These are phyloP conservation scores for Acanthurus tractus DNA, from an alignment of 2,797 vertebrate genomes.

Conservation along the genomic window DNA sequence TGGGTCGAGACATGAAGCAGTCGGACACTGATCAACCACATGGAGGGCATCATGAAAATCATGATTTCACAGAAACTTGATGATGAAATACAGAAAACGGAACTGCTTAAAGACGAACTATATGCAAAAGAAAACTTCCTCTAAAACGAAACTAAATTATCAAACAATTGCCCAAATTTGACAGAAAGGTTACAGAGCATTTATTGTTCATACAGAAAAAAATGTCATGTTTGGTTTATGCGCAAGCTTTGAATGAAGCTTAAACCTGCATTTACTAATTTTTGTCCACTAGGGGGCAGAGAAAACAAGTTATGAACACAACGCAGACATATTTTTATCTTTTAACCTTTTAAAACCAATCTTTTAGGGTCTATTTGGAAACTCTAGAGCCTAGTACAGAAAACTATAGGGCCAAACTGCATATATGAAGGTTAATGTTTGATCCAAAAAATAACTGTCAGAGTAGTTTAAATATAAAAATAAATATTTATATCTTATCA, in stretches of 20 bases:
- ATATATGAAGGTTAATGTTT: too few species aligned
- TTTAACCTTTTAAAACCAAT: too few species aligned
- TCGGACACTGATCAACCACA: slow-evolving; percentile 1
- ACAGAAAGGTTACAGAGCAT: not conserved
- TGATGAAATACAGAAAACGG: not conserved
- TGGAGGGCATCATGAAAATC: not conserved
- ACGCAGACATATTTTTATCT: not conserved
- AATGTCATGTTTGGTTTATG: too few species aligned
- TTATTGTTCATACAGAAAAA: not conserved
- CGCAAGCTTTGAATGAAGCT: not conserved
- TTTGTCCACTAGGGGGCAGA: not conserved
- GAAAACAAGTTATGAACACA: not conserved
- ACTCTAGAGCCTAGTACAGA: too few species aligned
- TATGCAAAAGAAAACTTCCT: not conserved
- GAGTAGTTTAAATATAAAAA: too few species aligned
- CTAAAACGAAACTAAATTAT: not conserved
- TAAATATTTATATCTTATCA: too few species aligned
- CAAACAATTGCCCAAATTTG: not conserved
- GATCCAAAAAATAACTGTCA: too few species aligned
- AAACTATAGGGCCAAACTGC: too few species aligned
- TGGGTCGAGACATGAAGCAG: not conserved
- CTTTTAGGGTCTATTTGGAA: too few species aligned
- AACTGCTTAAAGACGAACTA: not conserved
- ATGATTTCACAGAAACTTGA: not conserved
- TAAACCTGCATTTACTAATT: not conserved